Evolutionary conservation across 2,113 vertebrate species (phyloP).

Genomic region (Guaruba guarouba): DNA sequence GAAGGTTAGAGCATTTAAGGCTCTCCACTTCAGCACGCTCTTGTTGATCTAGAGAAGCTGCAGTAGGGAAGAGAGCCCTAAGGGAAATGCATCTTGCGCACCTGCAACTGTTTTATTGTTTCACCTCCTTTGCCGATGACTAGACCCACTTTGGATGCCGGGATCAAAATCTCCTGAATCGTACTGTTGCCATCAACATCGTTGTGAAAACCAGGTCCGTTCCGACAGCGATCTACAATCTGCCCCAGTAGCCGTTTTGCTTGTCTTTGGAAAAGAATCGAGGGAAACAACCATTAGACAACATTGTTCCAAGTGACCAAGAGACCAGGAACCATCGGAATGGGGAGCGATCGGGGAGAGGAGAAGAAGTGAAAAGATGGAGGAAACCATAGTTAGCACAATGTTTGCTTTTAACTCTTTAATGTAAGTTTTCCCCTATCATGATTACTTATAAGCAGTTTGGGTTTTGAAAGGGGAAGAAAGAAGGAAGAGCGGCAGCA

Average conservation of each 20-base stretch:
- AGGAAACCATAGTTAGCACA: slow-evolving; percentile 68
- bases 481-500: slow-evolving; percentile 46
- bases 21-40: slow-evolving; percentile 34
- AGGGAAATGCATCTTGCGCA: slow-evolving; percentile 55
- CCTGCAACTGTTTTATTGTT: slow-evolving; percentile 98
- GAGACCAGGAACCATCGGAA: not conserved
- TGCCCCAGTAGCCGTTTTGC: slow-evolving; percentile 94
- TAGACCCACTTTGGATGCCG: slow-evolving; percentile 96
- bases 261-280: slow-evolving; percentile 82
- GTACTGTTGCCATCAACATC: slow-evolving; percentile 90
- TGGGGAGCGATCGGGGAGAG: slow-evolving; percentile 32
- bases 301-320: not conserved
- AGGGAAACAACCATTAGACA: slow-evolving; percentile 58
- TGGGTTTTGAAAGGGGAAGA: not conserved
- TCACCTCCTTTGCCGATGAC: slow-evolving; percentile 99
- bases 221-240: slow-evolving; percentile 97
- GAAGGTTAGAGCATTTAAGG: slow-evolving; percentile 49
- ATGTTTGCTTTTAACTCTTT: not conserved
- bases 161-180: slow-evolving; percentile 94
- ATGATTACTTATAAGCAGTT: not conserved
- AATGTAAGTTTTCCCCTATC: not conserved
- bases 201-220: slow-evolving; percentile 91
- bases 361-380: slow-evolving; percentile 53
- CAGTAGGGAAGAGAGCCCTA: slow-evolving; percentile 38
- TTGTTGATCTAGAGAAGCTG: slow-evolving; percentile 44